These are phyloP conservation scores for Ips typographus DNA, from an alignment of 1,140 invertebrate species.

Conservation along the genomic window DNA sequence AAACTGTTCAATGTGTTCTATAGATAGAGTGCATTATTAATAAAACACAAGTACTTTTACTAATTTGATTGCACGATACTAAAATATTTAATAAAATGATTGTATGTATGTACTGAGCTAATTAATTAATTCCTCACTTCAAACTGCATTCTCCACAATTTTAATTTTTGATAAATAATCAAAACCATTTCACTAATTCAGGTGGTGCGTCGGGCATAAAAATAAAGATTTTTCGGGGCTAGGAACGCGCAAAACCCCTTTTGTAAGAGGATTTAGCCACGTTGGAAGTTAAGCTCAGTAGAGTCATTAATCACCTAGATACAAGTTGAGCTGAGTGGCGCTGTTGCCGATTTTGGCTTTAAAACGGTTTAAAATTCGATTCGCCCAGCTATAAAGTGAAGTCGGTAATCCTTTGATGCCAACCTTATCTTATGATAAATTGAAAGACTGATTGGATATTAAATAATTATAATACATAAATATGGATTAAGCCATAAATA, in stretches of 20 bases:
- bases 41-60: too few relatives aligned
- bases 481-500: neutral
- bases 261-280: constrained; percentile 29
- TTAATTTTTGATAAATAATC: too few relatives aligned
- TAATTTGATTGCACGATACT: too few relatives aligned
- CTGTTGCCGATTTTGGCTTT: constrained; percentile 23
- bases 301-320: constrained; percentile 30
- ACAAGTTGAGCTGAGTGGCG: constrained; percentile 20
- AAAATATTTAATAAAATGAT: too few relatives aligned
- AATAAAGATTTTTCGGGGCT: constrained; percentile 11
- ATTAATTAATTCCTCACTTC: too few relatives aligned
- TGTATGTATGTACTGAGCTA: too few relatives aligned
- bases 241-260: constrained; percentile 18
- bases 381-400: constrained; percentile 7
- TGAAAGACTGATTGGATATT: constrained; percentile 3
- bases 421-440: constrained; percentile 3
- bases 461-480: constrained; percentile 3
- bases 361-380: constrained; percentile 19
- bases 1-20: too few relatives aligned
- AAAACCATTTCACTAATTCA: too few relatives aligned
- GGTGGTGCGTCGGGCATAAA: constrained; percentile 8
- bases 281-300: constrained; percentile 25
- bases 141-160: too few relatives aligned
- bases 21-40: too few relatives aligned
- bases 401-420: constrained; percentile 9